phyloP scores from a whole-genome alignment of 2,888 invertebrate genomes.

The Ecliptopera silaceata region DNA sequence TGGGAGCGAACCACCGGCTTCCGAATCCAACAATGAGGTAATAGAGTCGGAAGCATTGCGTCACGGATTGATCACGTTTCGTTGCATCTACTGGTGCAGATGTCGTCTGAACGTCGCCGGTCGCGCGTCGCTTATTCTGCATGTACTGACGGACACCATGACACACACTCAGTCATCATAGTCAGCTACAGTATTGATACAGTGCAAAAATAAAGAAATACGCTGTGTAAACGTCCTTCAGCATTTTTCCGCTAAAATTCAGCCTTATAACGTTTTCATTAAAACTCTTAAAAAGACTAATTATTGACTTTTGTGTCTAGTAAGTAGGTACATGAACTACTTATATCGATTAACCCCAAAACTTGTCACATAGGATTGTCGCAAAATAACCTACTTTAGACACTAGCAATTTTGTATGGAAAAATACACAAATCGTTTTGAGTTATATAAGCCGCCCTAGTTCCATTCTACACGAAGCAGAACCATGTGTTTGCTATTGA shows the following conservation, averaged over 20 bases:
- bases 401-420: background rate
- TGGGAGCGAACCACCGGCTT: conserved; percentile 75
- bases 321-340: too few relatives aligned
- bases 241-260: too few relatives aligned
- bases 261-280: too few relatives aligned
- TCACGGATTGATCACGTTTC: conserved; percentile 67
- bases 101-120: conserved; percentile 44
- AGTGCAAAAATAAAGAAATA: too few relatives aligned
- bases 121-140: conserved; percentile 31
- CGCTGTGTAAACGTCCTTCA: too few relatives aligned
- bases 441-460: background rate
- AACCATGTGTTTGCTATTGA: background rate
- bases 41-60: conserved; percentile 72
- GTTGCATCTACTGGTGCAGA: conserved; percentile 60
- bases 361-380: too few relatives aligned
- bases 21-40: conserved; percentile 77
- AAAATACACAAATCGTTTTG: background rate
- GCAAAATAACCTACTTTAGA: too few relatives aligned
- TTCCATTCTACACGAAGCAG: background rate
- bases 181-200: too few relatives aligned
- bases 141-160: conserved; percentile 20
- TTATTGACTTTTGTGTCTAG: too few relatives aligned
- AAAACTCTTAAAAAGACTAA: too few relatives aligned
- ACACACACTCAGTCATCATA: too few relatives aligned
- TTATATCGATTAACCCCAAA: too few relatives aligned